Conservation (phyloP, 1,140 invertebrate genomes). For the Patella vulgata region DNA sequence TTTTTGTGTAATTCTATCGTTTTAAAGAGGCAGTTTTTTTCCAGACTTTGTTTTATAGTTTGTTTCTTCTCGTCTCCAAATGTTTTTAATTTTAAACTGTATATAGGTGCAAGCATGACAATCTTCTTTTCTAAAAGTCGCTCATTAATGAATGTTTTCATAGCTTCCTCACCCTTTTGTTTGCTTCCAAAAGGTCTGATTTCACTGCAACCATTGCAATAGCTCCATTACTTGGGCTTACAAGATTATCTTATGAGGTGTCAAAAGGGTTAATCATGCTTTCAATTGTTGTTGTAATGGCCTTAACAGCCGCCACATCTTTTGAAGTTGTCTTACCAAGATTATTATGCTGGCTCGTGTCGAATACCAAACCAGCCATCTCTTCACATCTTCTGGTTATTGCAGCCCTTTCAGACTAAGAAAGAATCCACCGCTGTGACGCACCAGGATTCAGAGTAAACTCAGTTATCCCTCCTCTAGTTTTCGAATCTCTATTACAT, state of each 20-base stretch:
- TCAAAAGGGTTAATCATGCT: slow-evolving; percentile 15
- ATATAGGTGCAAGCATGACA: slow-evolving; percentile 1
- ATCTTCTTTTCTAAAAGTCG: neutral
- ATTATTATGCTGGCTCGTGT: neutral
- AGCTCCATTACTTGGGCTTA: neutral
- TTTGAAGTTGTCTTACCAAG: neutral
- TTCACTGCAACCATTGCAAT: neutral
- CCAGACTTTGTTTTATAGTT: neutral
- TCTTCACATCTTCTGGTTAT: slow-evolving; percentile 8
- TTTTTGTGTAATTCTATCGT: neutral
- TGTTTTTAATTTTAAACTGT: slow-evolving; percentile 8
- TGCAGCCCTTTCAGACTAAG: too few relatives aligned
- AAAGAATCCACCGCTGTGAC: too few relatives aligned
- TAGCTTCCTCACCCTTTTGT: neutral
- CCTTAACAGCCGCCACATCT: slow-evolving; percentile 5
- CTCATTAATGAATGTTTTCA: neutral
- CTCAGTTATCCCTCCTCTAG: slow-evolving; percentile 17
- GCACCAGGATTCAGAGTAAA: too few relatives aligned
- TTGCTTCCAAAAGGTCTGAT: neutral
- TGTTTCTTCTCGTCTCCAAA: too few relatives aligned
- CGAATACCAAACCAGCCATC: slow-evolving; percentile 9
- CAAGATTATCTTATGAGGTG: neutral
- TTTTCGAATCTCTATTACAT: slow-evolving; percentile 16
- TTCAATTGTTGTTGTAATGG: slow-evolving; percentile 7
- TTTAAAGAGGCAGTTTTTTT: neutral